Conservation (phyloP, 2,797 vertebrate species). For the Ptychadena robeensis region DNA sequence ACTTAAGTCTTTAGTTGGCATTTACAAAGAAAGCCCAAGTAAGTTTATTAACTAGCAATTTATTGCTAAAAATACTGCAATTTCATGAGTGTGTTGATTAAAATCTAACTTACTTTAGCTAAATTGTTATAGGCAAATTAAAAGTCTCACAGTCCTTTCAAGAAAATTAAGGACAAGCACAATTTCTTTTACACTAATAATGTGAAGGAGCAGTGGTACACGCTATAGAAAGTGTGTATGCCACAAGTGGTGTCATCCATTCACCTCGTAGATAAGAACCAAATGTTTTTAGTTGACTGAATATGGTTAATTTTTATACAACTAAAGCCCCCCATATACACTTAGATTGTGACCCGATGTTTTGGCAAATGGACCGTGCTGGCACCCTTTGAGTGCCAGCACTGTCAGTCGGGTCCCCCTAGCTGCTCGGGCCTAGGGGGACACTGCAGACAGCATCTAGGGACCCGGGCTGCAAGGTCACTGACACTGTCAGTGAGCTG, state of each 20-base stretch:
- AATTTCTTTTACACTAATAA: slow-evolving; percentile 63
- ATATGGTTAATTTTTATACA: too few species aligned
- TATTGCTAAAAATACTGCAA: slow-evolving; percentile 79
- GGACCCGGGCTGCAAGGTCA: too few species aligned
- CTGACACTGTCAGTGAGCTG: too few species aligned
- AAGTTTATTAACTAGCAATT: slow-evolving; percentile 81
- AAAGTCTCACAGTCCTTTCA: slow-evolving; percentile 68
- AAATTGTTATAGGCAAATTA: slow-evolving; percentile 70
- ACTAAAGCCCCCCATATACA: too few species aligned
- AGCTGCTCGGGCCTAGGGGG: too few species aligned
- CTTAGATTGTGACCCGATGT: too few species aligned
- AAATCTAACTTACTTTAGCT: slow-evolving; percentile 74
- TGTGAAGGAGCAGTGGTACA: background rate
- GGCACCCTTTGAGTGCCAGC: too few species aligned
- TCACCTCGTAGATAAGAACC: background rate
- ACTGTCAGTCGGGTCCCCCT: too few species aligned
- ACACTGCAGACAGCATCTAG: too few species aligned
- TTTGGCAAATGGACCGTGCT: too few species aligned
- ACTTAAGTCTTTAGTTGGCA: slow-evolving; percentile 80
- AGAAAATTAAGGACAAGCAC: slow-evolving; percentile 68
- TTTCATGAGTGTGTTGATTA: slow-evolving; percentile 74
- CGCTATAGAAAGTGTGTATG: background rate
- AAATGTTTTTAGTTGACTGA: background rate
- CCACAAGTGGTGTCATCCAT: background rate
- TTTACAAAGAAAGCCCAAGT: slow-evolving; percentile 77